These are phyloP conservation scores for Apoda limacodes DNA, from an alignment of 2,888 invertebrate genomes.

Conservation along the genomic window DNA sequence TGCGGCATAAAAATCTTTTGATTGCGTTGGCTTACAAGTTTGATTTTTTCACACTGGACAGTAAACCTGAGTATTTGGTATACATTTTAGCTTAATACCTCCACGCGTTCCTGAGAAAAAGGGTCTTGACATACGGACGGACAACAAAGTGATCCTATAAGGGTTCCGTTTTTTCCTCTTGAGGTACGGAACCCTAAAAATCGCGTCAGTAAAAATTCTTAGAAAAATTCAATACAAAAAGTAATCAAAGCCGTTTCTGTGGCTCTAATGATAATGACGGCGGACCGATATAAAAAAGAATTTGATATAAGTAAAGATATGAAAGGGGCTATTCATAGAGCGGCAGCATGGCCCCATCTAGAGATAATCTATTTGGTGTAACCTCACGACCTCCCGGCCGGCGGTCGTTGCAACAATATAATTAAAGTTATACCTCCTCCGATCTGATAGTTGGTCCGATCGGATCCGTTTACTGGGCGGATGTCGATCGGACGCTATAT, in stretches of 20 bases:
- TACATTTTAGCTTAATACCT: no score
- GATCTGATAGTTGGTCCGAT: conserved; percentile 9
- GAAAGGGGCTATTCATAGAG: conserved; percentile 39
- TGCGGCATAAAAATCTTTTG: no score
- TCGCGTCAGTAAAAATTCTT: conserved; percentile 3
- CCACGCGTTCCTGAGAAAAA: no score
- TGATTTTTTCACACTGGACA: no score
- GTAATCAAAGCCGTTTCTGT: conserved; percentile 50
- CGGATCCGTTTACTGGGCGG: conserved; percentile 40
- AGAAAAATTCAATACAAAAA: conserved; percentile 29
- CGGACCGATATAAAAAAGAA: conserved; percentile 37
- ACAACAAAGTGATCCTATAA: no score
- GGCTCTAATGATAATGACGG: conserved; percentile 49
- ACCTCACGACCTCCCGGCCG: conserved; percentile 61
- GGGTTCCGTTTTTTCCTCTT: no score
- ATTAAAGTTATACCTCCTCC: conserved; percentile 60
- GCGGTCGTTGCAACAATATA: conserved; percentile 61
- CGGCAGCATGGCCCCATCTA: conserved; percentile 51
- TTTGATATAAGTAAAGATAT: conserved; percentile 44
- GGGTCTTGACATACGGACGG: no score
- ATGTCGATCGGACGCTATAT: conserved; percentile 46
- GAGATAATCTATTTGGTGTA: conserved; percentile 67
- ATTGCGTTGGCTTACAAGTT: no score
- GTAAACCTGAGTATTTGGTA: no score
- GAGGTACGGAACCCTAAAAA: no score